Evolutionary conservation across 2,888 invertebrate species (phyloP), one percentile per base, ranked within the genome.

Genomic region (Noctua janthina): DNA sequence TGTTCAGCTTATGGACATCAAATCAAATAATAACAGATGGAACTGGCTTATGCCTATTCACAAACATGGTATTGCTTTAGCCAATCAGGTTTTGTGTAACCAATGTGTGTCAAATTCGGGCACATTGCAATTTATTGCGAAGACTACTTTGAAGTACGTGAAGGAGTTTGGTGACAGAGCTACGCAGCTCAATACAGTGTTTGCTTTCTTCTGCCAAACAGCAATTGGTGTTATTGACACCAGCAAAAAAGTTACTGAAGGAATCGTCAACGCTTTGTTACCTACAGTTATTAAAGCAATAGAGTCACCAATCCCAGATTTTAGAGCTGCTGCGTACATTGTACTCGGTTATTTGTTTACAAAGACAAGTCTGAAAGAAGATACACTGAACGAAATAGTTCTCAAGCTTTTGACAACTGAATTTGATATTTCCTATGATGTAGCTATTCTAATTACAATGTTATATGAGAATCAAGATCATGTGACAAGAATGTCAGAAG

Each of bases 151-250:
- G 23, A 95, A 94, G 82, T 96, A 96, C 93, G 97, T 98, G 0
- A 97, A 97, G 75, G 97, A 97, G 83, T 97, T 97, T 92, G 97
- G 96, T 1, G 95, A 97, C 6, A 96, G 97, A 82, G 97, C 98
- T 0, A 94, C 97, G 64, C 96, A 97, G 64, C 94, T 99, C 17
- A 98, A 98, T 76, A 98, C 98, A 0, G 97, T 98, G 3, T 98
- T 98, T 91, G 98, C 98, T 15, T 99, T 99, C 94, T 99, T 98
- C 92, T 98, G 98, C 74, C 98, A 98, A 23, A 97, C 98, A 0
- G 96, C 98, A 0, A 97, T 98, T 59, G 98, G 98, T 7, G 97
- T 98, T 56, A 96, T 98, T 20, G 97, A 98, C 81, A 95, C 97
- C 62, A 94, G 96, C 0, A 92, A 96, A 67, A 92, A 94, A 77